These are phyloP conservation scores for Sminthurinus aureus DNA, from an alignment of 2,888 invertebrate genomes.

Conservation along the genomic window DNA sequence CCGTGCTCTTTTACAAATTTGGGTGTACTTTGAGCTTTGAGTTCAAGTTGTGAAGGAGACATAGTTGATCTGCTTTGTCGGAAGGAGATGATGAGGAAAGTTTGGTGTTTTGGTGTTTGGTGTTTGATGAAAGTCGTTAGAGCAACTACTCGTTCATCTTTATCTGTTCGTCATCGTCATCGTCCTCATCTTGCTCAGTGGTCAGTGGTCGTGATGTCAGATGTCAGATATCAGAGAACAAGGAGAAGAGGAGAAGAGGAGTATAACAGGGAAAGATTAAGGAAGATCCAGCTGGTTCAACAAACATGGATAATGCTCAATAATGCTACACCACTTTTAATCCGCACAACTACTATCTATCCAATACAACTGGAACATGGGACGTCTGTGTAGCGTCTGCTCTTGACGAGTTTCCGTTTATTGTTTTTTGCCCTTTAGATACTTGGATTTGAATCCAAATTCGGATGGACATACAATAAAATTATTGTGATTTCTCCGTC, in stretches of 20 bases:
- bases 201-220: neutral
- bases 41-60: no score
- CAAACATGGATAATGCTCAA: slow-evolving; percentile 27
- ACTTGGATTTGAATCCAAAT: no score
- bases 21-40: no score
- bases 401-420: slow-evolving; percentile 9
- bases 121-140: slow-evolving; percentile 23
- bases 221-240: neutral
- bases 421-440: neutral
- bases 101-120: slow-evolving; percentile 19
- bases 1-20: no score
- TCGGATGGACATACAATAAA: slow-evolving; percentile 11
- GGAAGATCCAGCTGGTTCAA: slow-evolving; percentile 28
- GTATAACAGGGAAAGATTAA: neutral
- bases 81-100: slow-evolving; percentile 19
- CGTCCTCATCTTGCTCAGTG: neutral
- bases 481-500: slow-evolving; percentile 27
- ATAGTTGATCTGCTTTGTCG: no score
- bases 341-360: neutral
- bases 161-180: neutral
- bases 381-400: slow-evolving; percentile 2
- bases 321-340: no score
- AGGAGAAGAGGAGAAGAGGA: neutral
- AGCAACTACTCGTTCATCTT: neutral
- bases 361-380: no score